Evolutionary conservation across 2,888 invertebrate genomes (phyloP).

Genomic region (Agrilus mali): DNA sequence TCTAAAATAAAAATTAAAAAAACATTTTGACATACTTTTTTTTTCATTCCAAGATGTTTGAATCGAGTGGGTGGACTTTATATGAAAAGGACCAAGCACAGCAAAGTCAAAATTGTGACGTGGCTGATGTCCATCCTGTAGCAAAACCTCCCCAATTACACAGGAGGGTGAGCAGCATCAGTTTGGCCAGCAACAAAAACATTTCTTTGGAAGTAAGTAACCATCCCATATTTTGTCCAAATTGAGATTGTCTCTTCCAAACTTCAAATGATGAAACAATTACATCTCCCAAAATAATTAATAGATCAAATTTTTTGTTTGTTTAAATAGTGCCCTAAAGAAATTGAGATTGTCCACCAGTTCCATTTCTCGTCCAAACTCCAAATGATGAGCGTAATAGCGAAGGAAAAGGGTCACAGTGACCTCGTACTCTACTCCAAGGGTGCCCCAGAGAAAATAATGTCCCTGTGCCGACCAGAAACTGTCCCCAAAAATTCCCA

Average conservation of each 20-base stretch:
- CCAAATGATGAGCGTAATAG: conserved; percentile 82
- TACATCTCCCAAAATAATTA: too few relatives aligned
- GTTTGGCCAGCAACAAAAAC: background rate
- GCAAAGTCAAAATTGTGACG: conserved; percentile 66
- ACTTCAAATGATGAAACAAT: too few relatives aligned
- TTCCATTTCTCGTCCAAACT: conserved; percentile 72
- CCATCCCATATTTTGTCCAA: too few relatives aligned
- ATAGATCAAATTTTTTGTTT: background rate
- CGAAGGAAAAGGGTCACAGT: conserved; percentile 54
- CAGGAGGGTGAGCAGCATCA: conserved; percentile 4
- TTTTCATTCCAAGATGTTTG: conserved; percentile 65
- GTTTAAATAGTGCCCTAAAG: background rate
- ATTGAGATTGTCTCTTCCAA: too few relatives aligned
- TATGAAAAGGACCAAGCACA: conserved; percentile 71
- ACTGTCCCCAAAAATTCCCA: conserved; percentile 69
- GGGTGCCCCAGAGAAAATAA: conserved; percentile 86
- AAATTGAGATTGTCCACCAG: conserved; percentile 56
- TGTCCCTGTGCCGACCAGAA: conserved; percentile 56
- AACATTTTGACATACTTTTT: background rate
- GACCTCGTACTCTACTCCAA: conserved; percentile 77
- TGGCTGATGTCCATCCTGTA: conserved; percentile 54
- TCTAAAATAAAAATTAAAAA: too few relatives aligned
- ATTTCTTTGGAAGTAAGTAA: conserved; percentile 1
- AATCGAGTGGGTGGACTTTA: conserved; percentile 78
- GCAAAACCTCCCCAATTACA: conserved; percentile 1